Evolutionary conservation across 2,113 vertebrate species (phyloP), one percentile per base, ranked within the genome.

Genomic region (Sakesphorus luctuosus): DNA sequence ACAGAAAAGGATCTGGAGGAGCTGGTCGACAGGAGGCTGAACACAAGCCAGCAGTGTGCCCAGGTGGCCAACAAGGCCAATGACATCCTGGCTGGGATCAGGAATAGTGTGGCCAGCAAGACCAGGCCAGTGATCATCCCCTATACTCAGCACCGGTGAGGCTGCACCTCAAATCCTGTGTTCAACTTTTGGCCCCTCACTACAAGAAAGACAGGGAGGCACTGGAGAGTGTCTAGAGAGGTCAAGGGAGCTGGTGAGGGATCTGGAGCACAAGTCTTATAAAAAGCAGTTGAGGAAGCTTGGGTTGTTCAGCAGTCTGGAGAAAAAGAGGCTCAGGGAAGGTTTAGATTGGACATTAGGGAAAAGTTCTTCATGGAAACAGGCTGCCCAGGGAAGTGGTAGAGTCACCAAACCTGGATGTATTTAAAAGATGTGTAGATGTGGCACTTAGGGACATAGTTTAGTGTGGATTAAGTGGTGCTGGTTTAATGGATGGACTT

Each of bases 111-210:
- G 40, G 21, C 25, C 62, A 81, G 31, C 35, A 55, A 40, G 40
- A 43, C 0, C 6, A 68, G 35, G n/a, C 21, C 26, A 86, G 53
- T 0, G 47, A 25, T 25, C 8, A 2, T 28, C 3, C 13, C 5
- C 35, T 44, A 31, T n/a, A 2, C 35, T 29, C 3, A 0, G 61
- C 40, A 20, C 15, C 15, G 55, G 7, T 33, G 68, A 55, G 55
- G 25, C 8, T 9, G 5, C 29, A 55, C 29, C 53, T 74, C 1
- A 0, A 5, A 1, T 24, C 1, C 26, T 49, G 47, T 7, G 15
- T 3, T 18, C 47, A 36, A 12, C 24, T 68, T 17, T 55, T 40
- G 18, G 6, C 3, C 26, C 4, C 21, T 20, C 35, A 18, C 7
- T 6, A 20, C 3, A 10, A n/a, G 35, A 49, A 81, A 49, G n/a